Evolutionary conservation across 2,797 vertebrate genomes (phyloP), one percentile per base, ranked within the genome.

Genomic region (Rousettus madagascariensis): DNA sequence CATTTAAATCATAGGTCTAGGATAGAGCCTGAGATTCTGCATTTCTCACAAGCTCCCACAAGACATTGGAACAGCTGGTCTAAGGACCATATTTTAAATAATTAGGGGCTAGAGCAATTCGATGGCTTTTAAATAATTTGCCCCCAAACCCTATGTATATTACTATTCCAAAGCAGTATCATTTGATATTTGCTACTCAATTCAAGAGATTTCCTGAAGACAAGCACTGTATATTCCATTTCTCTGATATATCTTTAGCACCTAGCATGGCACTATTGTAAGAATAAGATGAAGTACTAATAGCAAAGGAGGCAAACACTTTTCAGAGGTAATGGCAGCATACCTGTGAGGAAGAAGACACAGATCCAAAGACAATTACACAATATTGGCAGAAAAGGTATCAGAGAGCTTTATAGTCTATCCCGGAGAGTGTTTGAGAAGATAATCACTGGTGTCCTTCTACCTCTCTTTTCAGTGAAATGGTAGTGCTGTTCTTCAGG

Each of bases 91-190:
- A 36, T 71, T 63, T 87, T n/a, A 83, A 86, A 43, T 33, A 59
- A 68, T 51, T 68, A 55, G 19, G 20, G 61, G 82, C 55, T 78
- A 28, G 63, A 68, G 46, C 61, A 77, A 53, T 41, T 77, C 51
- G 43, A 20, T 83, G 78, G 24, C 22, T 80, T 78, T 77, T 55
- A 38, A 59, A 63, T 63, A 49, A 24, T 71, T 51, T 19, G 8
- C 13, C 38, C 43, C 66, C 33, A 33, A 33, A 33, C 33, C 57
- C 38, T 11, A 5, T 49, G 46, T 49, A 49, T 17, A n/a, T 26
- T 84, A 51, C 17, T 75, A 12, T 75, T 84, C 65, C 57, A 51
- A 86, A 90, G 36, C 46, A 78, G 63, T 79, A 80, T 90, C 26
- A n/a, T 36, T 66, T 53, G 55, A 80, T 36, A 80, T 59, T 82